These are phyloP conservation scores for Agapornis roseicollis DNA, from an alignment of 2,113 vertebrate species.

Conservation along the genomic window DNA sequence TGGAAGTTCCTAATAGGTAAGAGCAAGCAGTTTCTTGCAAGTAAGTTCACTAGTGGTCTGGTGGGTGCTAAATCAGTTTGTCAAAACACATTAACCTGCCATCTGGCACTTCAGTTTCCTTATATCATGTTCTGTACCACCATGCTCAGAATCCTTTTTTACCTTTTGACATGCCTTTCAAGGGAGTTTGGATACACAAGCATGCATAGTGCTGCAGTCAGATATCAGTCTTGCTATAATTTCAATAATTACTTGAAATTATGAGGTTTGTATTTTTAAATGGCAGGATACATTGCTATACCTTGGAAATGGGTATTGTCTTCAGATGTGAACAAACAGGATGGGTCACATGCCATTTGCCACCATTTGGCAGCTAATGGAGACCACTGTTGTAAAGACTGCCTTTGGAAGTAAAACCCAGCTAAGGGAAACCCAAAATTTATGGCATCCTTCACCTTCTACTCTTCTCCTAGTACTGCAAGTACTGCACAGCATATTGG, in stretches of 20 bases:
- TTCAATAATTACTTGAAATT: background rate
- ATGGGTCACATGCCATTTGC: background rate
- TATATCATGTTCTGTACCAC: background rate
- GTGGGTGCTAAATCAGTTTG: background rate
- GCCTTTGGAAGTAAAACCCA: background rate
- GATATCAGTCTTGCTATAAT: background rate
- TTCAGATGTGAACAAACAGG: background rate
- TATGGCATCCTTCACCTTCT: background rate
- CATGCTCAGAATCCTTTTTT: background rate
- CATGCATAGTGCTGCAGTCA: background rate
- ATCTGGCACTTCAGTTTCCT: background rate
- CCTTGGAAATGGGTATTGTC: background rate
- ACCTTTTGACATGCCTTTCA: background rate
- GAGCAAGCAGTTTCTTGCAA: background rate
- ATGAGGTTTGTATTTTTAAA: background rate
- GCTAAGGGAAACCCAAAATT: background rate
- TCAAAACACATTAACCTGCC: background rate
- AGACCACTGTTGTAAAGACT: background rate
- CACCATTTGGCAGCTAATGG: background rate
- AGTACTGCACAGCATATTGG: background rate
- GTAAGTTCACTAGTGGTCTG: background rate
- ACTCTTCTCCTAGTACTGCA: background rate
- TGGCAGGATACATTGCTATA: background rate
- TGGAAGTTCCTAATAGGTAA: background rate
- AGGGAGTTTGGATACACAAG: background rate